Conservation (phyloP, 35 echinoderm and acorn worm genomes). For the Anneissia japonica region DNA sequence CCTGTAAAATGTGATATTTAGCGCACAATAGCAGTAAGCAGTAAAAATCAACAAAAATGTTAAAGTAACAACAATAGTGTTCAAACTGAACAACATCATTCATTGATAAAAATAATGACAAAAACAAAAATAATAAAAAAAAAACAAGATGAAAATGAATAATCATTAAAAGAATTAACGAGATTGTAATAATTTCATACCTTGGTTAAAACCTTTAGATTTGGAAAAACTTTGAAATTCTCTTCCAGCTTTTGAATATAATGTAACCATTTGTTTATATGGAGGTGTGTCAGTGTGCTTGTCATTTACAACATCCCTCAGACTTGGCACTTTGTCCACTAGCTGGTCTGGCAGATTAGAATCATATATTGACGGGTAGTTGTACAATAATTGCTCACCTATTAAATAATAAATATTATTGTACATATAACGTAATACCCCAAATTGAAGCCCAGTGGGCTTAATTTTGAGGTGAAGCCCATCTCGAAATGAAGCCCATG, state of each 20-base stretch:
- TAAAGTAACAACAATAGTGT: no score
- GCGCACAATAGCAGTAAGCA: no score
- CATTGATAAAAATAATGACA: no score
- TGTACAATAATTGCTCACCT: constrained; percentile 65
- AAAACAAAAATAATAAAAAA: no score
- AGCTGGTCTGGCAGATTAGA: constrained; percentile 36
- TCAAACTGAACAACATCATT: no score
- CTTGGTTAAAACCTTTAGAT: constrained; percentile 36
- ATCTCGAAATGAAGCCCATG: no score
- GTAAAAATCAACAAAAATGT: no score
- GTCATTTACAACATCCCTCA: constrained; percentile 16
- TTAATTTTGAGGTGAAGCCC: background rate
- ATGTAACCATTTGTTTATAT: constrained; percentile 19
- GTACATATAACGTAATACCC: background rate
- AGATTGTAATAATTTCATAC: no score
- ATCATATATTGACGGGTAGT: constrained; percentile 50
- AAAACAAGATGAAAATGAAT: no score
- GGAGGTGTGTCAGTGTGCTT: constrained; percentile 22
- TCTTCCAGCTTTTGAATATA: constrained; percentile 29
- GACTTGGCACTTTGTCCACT: constrained; percentile 1
- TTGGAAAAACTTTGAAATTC: constrained; percentile 67
- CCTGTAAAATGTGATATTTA: no score
- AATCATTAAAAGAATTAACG: no score
- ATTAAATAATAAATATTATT: background rate
- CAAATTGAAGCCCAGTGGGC: background rate